phyloP scores from a whole-genome alignment of 2,888 invertebrate genomes.

The Carabus problematicus region DNA sequence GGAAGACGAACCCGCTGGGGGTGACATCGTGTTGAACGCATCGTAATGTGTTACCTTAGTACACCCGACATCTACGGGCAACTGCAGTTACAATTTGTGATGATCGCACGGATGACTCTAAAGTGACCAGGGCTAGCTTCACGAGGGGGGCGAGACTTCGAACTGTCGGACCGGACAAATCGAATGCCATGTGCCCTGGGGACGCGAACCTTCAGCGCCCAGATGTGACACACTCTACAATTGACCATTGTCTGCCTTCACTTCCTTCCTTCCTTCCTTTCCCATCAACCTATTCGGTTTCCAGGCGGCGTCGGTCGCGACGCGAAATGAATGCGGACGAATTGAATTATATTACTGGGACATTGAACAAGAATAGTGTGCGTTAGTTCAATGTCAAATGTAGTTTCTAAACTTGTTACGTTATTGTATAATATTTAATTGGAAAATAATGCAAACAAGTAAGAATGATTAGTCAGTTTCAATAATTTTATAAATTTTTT shows the following conservation, averaged over 20 bases:
- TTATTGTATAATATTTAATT: no score
- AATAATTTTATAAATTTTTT: no score
- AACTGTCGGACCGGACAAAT: slow-evolving; percentile 28
- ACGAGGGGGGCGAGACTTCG: no score
- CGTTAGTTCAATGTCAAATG: no score
- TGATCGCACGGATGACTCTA: slow-evolving; percentile 31
- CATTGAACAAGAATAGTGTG: slow-evolving; percentile 8
- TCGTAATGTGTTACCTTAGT: slow-evolving; percentile 24
- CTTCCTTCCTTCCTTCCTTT: background rate
- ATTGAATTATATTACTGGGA: slow-evolving; percentile 28
- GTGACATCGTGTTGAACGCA: slow-evolving; percentile 33
- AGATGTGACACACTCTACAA: slow-evolving; percentile 56
- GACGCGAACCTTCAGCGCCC: slow-evolving; percentile 52
- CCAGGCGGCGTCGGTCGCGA: slow-evolving; percentile 17
- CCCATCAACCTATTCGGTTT: slow-evolving; percentile 20
- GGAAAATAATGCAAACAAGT: no score
- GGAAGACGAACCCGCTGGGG: slow-evolving; percentile 17
- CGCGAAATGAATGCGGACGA: background rate
- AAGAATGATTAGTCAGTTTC: no score
- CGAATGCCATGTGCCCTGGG: slow-evolving; percentile 46
- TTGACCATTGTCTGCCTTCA: slow-evolving; percentile 55
- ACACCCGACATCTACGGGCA: slow-evolving; percentile 23
- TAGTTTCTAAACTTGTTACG: no score
- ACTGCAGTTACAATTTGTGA: slow-evolving; percentile 33
- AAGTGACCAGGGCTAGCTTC: slow-evolving; percentile 29